Conservation (phyloP, 2,888 invertebrate species). For the Cryptops parisi region DNA sequence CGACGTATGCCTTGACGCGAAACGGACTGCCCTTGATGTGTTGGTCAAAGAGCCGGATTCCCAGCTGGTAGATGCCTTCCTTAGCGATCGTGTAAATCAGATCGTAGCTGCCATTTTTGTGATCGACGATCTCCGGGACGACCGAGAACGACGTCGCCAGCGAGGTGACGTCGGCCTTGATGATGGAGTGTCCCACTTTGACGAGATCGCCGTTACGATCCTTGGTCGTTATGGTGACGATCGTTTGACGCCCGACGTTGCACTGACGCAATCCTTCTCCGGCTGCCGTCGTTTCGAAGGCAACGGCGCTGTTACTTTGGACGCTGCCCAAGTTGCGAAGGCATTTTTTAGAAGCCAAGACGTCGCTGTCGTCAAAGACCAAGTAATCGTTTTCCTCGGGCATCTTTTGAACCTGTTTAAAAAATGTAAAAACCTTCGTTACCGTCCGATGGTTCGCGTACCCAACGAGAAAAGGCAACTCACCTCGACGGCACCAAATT, state of each 20-base stretch:
- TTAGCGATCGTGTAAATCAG: slow-evolving; percentile 31
- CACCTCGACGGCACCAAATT: slow-evolving; percentile 26
- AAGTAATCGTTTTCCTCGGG: slow-evolving; percentile 32
- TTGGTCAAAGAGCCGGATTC: slow-evolving; percentile 32
- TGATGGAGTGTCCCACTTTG: slow-evolving; percentile 26
- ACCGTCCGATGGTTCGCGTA: too few relatives aligned
- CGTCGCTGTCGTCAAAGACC: slow-evolving; percentile 26
- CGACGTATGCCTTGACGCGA: slow-evolving; percentile 17
- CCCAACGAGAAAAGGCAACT: too few relatives aligned
- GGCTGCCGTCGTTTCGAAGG: slow-evolving; percentile 31
- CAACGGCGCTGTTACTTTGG: slow-evolving; percentile 31
- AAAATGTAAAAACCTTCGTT: too few relatives aligned
- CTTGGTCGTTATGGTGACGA: slow-evolving; percentile 32
- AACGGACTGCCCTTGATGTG: slow-evolving; percentile 29
- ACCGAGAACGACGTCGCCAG: slow-evolving; percentile 23
- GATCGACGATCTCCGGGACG: slow-evolving; percentile 28
- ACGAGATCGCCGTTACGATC: slow-evolving; percentile 30
- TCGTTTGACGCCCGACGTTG: slow-evolving; percentile 27
- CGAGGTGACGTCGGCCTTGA: slow-evolving; percentile 26
- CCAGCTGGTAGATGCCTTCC: slow-evolving; percentile 31
- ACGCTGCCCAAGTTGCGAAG: slow-evolving; percentile 29
- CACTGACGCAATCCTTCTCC: slow-evolving; percentile 33
- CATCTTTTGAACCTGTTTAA: slow-evolving; percentile 23
- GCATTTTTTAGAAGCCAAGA: slow-evolving; percentile 25
- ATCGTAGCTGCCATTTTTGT: slow-evolving; percentile 32